These are phyloP conservation scores for Allacma fusca DNA, from an alignment of 2,888 invertebrate genomes.

Conservation along the genomic window DNA sequence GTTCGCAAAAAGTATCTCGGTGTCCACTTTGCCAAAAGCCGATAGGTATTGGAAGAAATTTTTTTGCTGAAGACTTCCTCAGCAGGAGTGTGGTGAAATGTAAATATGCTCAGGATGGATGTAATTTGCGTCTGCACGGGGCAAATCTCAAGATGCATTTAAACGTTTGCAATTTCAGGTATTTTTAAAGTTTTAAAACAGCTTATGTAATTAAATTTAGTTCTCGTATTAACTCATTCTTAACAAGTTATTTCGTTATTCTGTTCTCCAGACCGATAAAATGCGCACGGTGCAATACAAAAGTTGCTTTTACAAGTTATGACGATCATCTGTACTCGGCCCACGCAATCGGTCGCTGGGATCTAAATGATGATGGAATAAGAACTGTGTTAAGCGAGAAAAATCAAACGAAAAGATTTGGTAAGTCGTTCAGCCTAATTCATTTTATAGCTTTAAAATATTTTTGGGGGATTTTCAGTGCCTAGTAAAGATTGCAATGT, in stretches of 20 bases:
- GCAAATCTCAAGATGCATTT: slow-evolving; percentile 48
- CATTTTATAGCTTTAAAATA: slow-evolving; percentile 15
- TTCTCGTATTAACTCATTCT: no score
- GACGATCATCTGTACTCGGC: slow-evolving; percentile 48
- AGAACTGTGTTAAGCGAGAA: slow-evolving; percentile 50
- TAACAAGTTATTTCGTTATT: no score
- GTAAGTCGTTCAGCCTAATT: slow-evolving; percentile 38
- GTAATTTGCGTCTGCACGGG: slow-evolving; percentile 48
- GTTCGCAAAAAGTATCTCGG: slow-evolving; percentile 44
- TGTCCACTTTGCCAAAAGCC: slow-evolving; percentile 56
- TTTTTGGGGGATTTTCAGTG: no score
- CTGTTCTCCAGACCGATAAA: slow-evolving; percentile 58
- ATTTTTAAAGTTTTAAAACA: no score
- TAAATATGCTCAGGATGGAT: slow-evolving; percentile 55
- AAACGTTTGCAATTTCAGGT: slow-evolving; percentile 52
- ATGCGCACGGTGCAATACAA: slow-evolving; percentile 48
- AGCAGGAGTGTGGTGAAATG: slow-evolving; percentile 49
- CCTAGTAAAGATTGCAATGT: no score
- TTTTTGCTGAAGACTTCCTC: slow-evolving; percentile 52
- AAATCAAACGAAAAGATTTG: slow-evolving; percentile 37
- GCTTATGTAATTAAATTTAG: no score
- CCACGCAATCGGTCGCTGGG: slow-evolving; percentile 52
- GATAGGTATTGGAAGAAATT: slow-evolving; percentile 56
- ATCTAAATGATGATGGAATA: slow-evolving; percentile 55
- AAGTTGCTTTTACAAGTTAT: slow-evolving; percentile 50